Percentiles rank a stretch among this genome's conserved stretches.
These are phyloP conservation scores for Linurgus olivaceus DNA, from an alignment of 2,797 vertebrate species.

Conservation along the genomic window DNA sequence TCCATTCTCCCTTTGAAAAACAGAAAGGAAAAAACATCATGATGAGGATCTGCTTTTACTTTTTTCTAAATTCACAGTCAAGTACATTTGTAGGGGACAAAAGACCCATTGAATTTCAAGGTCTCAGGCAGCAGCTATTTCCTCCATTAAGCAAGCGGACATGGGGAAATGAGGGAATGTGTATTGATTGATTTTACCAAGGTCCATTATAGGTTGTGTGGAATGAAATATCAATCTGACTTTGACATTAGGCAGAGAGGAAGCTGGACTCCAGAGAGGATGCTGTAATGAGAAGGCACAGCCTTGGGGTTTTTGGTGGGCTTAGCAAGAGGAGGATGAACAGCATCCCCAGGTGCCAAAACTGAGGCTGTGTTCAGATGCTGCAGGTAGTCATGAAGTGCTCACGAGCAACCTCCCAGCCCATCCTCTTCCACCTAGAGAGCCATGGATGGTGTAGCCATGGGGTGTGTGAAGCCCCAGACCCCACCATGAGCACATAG, in stretches of 20 bases:
- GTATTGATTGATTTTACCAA: slow-evolving; percentile 54
- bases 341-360: not conserved
- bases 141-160: slow-evolving; percentile 18
- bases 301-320: not conserved
- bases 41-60: not conserved
- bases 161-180: slow-evolving; percentile 44
- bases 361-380: not conserved
- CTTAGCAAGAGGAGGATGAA: not conserved
- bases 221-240: slow-evolving; percentile 36
- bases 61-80: not conserved
- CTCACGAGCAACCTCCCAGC: not conserved
- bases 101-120: slow-evolving; percentile 40
- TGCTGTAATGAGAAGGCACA: not conserved
- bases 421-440: not conserved
- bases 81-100: not conserved
- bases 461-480: not conserved
- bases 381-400: not conserved
- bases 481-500: accelerated
- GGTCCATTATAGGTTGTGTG: slow-evolving; percentile 31
- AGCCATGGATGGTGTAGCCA: not conserved
- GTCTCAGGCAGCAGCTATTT: slow-evolving; percentile 43
- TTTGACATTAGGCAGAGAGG: slow-evolving; percentile 5
- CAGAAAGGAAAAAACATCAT: not conserved
- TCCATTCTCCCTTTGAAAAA: not conserved
- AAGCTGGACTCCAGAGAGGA: not conserved